These are phyloP conservation scores for Poeciliopsis paucimaculata DNA, from an alignment of 2,797 vertebrate species.

Conservation along the genomic window DNA sequence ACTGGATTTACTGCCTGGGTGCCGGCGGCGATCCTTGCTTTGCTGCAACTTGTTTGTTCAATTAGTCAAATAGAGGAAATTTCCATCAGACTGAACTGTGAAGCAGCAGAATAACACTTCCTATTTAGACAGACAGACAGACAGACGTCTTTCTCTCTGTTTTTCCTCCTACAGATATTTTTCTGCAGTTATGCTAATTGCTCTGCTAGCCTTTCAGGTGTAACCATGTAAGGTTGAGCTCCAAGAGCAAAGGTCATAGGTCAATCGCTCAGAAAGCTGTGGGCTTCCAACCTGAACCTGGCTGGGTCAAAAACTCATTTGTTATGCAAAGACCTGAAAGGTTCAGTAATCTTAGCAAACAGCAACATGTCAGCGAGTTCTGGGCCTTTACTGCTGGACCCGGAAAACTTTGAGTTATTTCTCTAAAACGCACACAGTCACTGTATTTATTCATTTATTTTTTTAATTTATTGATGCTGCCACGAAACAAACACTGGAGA, in stretches of 20 bases:
- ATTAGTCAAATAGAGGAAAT: background rate
- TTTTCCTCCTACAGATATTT: no score
- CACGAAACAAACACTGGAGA: no score
- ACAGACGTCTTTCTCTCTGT: no score
- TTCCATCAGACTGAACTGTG: background rate
- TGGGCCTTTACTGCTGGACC: no score
- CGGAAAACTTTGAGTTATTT: no score
- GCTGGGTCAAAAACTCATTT: constrained; percentile 26
- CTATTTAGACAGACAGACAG: no score
- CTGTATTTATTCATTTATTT: no score
- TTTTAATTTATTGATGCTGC: no score
- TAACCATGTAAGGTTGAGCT: background rate
- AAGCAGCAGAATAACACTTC: background rate
- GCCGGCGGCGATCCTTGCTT: background rate
- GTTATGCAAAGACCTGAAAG: constrained; percentile 42
- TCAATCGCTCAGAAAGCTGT: background rate
- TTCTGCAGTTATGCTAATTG: background rate
- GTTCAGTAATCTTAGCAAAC: constrained; percentile 50
- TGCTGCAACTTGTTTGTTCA: background rate
- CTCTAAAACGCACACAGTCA: no score
- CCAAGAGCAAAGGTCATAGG: constrained; percentile 25
- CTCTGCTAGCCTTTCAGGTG: background rate
- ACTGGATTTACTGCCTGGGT: background rate
- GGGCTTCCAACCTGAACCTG: constrained; percentile 28
- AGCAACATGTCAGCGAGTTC: constrained; percentile 37